These are phyloP conservation scores for Phyllotreta cruciferae DNA, from an alignment of 2,888 invertebrate genomes.

Conservation along the genomic window DNA sequence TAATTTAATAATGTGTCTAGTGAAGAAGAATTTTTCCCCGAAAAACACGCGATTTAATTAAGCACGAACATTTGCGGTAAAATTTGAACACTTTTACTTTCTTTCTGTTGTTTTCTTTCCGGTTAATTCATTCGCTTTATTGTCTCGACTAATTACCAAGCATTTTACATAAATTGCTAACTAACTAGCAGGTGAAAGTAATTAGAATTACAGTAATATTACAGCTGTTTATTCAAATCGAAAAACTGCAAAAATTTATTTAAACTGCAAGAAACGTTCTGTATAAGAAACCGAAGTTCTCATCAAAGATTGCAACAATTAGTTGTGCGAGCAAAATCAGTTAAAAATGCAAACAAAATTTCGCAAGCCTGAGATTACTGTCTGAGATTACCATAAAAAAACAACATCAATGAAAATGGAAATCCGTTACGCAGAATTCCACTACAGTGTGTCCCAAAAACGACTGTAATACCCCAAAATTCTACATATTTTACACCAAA, in stretches of 20 bases:
- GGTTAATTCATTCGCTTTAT: neutral
- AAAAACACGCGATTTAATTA: constrained; percentile 1
- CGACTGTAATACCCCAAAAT: neutral
- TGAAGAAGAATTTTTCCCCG: neutral
- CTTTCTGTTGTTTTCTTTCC: constrained; percentile 20
- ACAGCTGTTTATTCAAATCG: no score
- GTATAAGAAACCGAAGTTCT: constrained; percentile 3
- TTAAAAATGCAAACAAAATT: constrained; percentile 20
- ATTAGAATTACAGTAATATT: no score
- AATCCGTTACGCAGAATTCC: constrained; percentile 12
- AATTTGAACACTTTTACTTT: constrained; percentile 12
- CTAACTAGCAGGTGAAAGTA: neutral
- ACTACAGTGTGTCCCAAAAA: no score
- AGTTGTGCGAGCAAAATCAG: constrained; percentile 21
- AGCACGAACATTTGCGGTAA: neutral
- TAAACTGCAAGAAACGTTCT: no score
- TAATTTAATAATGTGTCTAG: neutral
- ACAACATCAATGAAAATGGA: constrained; percentile 17
- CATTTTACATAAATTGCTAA: constrained; percentile 8
- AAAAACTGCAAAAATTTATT: no score
- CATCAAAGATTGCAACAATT: constrained; percentile 23
- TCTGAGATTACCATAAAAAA: constrained; percentile 17
- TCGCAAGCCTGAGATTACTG: constrained; percentile 24
- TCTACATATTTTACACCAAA: no score
- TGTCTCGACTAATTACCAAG: neutral